Evolutionary conservation across 1,140 invertebrate species (phyloP).

Genomic region (Sesamia nonagrioides): DNA sequence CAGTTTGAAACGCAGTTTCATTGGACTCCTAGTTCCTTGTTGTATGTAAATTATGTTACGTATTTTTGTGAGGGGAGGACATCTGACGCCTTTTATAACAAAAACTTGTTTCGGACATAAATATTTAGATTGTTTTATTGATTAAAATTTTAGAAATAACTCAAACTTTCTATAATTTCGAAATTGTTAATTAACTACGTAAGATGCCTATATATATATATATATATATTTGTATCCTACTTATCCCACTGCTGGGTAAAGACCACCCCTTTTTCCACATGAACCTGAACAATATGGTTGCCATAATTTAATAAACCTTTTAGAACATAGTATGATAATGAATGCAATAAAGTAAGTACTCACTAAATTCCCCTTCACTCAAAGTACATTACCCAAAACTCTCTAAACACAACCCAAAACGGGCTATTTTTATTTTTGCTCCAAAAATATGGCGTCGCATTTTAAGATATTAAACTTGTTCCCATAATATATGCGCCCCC

Average conservation of each 20-base stretch:
- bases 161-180: too few relatives aligned
- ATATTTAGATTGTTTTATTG: not conserved
- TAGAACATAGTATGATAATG: too few relatives aligned
- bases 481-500: slow-evolving; percentile 72
- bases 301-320: too few relatives aligned
- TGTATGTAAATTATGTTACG: slow-evolving; percentile 20
- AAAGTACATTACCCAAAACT: slow-evolving; percentile 20
- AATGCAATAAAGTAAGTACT: not conserved
- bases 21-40: slow-evolving; percentile 43
- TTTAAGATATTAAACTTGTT: slow-evolving; percentile 83
- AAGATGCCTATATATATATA: too few relatives aligned
- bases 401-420: slow-evolving; percentile 17
- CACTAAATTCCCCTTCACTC: not conserved
- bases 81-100: slow-evolving; percentile 3
- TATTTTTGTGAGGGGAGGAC: slow-evolving; percentile 1
- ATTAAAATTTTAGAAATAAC: not conserved
- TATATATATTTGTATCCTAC: too few relatives aligned
- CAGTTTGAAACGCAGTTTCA: slow-evolving; percentile 48
- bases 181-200: too few relatives aligned
- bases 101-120: not conserved
- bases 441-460: slow-evolving; percentile 62
- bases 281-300: too few relatives aligned
- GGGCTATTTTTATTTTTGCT: slow-evolving; percentile 54
- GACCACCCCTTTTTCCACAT: too few relatives aligned
- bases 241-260: too few relatives aligned